Conservation (phyloP, 2,888 invertebrate genomes). For the Parnassius mnemosyne region DNA sequence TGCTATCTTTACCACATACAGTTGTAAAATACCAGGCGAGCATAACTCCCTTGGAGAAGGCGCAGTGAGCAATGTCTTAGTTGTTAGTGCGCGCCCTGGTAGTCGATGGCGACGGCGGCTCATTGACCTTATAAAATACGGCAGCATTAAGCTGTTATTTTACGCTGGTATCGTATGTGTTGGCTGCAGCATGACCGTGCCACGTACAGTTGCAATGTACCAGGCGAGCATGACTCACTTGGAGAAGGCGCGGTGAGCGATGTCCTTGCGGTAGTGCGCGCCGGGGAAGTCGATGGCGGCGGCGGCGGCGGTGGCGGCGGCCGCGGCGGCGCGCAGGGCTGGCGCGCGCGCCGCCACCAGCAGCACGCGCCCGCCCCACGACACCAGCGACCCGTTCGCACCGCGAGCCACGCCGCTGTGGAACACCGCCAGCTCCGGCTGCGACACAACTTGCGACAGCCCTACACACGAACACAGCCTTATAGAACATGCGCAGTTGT, state of each 20-base stretch:
- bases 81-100: slow-evolving; percentile 48
- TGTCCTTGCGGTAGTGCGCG: slow-evolving; percentile 92
- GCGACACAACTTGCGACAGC: slow-evolving; percentile 75
- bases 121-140: too few species aligned
- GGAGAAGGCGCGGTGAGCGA: slow-evolving; percentile 92
- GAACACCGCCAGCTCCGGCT: slow-evolving; percentile 84
- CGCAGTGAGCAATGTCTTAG: too few species aligned
- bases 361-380: slow-evolving; percentile 95
- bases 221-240: slow-evolving; percentile 77
- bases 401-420: slow-evolving; percentile 91
- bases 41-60: too few species aligned
- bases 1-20: too few species aligned
- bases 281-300: slow-evolving; percentile 90
- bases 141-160: too few species aligned
- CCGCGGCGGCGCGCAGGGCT: slow-evolving; percentile 86
- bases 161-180: too few species aligned
- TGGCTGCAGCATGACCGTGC: too few species aligned
- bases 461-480: slow-evolving; percentile 58
- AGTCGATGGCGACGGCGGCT: too few species aligned
- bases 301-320: slow-evolving; percentile 86
- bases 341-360: slow-evolving; percentile 86
- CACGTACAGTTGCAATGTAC: too few species aligned
- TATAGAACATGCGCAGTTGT: too few species aligned
- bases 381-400: slow-evolving; percentile 82
- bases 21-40: too few species aligned